Conservation (phyloP, 2,888 invertebrate species). For the Entomobrya proxima region DNA sequence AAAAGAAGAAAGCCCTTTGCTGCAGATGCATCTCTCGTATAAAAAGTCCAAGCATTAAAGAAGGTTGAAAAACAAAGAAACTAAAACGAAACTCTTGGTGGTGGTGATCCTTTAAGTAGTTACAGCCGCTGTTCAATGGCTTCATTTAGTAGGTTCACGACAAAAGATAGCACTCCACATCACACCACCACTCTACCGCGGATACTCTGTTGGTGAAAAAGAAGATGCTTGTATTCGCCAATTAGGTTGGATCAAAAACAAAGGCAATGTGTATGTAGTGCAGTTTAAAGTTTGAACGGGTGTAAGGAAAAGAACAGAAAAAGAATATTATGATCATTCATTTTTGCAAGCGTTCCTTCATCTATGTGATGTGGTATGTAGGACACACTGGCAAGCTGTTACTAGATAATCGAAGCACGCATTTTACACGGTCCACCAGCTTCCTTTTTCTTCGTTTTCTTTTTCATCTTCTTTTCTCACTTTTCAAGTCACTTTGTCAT, state of each 20-base stretch:
- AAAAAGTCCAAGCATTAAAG: too few species aligned
- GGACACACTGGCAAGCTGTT: constrained; percentile 45
- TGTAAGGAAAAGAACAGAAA: neutral
- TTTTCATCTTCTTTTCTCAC: constrained; percentile 31
- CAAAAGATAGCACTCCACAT: neutral
- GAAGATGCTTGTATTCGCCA: constrained; percentile 18
- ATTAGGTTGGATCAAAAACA: constrained; percentile 48
- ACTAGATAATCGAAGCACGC: constrained; percentile 37
- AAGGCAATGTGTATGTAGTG: neutral
- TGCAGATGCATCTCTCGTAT: too few species aligned
- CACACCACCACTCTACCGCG: constrained; percentile 15
- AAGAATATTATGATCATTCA: neutral
- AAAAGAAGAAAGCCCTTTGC: too few species aligned
- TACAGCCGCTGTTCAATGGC: neutral
- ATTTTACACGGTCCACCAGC: constrained; percentile 55
- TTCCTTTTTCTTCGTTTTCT: constrained; percentile 36
- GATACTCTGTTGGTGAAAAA: neutral
- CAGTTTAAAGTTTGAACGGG: constrained; percentile 24
- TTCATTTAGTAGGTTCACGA: neutral
- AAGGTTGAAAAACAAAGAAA: neutral
- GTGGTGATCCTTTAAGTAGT: too few species aligned
- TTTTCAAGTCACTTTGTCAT: constrained; percentile 43
- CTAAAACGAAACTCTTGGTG: neutral
- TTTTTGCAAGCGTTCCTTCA: constrained; percentile 15
- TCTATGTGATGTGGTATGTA: neutral